A percentile compares a stretch with the other conserved stretches of the same genome.
Conservation (phyloP, 37 sponge, comb jelly and placozoan genomes). For the Chondrilla cf. caribensis region DNA sequence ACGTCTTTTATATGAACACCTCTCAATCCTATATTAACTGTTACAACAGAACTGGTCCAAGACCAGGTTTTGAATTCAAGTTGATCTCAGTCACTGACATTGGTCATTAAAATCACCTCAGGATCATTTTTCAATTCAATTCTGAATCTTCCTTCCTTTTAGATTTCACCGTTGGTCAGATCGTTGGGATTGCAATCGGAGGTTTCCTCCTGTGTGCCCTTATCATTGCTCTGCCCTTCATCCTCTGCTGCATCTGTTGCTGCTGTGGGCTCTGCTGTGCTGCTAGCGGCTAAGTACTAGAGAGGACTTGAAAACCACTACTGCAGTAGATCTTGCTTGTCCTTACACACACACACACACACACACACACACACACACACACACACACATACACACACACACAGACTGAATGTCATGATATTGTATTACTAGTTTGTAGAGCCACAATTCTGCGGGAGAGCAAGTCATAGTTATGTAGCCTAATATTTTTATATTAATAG, state of each 20-base stretch:
- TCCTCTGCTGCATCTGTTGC: constrained; percentile 7
- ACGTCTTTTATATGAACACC: no score
- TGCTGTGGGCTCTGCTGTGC: not conserved
- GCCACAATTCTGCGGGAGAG: no score
- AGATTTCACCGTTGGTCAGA: constrained; percentile 14
- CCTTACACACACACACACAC: not conserved
- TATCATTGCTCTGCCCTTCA: not conserved
- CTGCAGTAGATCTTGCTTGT: not conserved
- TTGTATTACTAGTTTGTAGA: no score
- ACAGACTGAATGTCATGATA: no score
- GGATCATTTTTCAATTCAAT: no score
- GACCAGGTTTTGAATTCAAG: no score
- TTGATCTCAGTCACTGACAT: no score
- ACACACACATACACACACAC: not conserved
- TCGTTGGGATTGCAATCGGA: constrained; percentile 2
- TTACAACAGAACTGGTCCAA: no score
- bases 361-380: not conserved
- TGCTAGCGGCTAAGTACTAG: not conserved
- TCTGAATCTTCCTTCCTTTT: not conserved
- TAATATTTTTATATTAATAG: no score
- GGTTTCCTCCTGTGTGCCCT: not conserved
- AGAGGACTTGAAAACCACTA: not conserved
- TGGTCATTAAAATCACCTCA: no score
- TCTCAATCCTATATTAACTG: no score
- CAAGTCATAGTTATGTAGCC: no score